Evolutionary conservation across 2,113 vertebrate species (phyloP).

Genomic region (Pteropus alecto): DNA sequence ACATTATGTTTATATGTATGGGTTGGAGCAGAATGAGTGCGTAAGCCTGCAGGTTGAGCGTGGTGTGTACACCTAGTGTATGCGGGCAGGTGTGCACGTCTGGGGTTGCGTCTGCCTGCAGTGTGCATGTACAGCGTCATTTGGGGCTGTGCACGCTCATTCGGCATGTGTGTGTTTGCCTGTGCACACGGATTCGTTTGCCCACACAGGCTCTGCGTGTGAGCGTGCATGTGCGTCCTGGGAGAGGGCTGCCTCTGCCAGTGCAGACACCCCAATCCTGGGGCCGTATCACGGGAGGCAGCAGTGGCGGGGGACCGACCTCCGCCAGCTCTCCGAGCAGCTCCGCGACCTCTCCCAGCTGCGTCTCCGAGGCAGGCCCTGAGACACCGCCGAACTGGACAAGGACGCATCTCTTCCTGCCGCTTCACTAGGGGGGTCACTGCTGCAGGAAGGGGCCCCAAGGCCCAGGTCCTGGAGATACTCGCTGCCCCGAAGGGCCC

Average conservation of each 20-base stretch:
- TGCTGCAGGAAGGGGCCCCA: background rate
- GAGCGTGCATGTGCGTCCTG: fast-evolving
- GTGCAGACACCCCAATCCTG: too few species aligned
- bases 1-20: fast-evolving
- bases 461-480: slow-evolving; percentile 89
- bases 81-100: fast-evolving
- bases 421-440: slow-evolving; percentile 64
- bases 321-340: slow-evolving; percentile 84
- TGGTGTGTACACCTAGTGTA: fast-evolving
- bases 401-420: slow-evolving; percentile 81
- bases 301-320: slow-evolving; percentile 77
- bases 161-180: background rate
- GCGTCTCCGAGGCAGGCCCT: slow-evolving; percentile 87
- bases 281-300: fast-evolving
- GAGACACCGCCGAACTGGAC: slow-evolving; percentile 84
- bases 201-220: background rate
- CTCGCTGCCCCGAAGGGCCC: slow-evolving; percentile 85
- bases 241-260: background rate
- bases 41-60: fast-evolving
- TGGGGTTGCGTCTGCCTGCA: fast-evolving
- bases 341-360: slow-evolving; percentile 91
- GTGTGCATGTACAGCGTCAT: fast-evolving
- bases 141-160: fast-evolving
- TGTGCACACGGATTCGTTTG: fast-evolving
- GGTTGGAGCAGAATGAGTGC: too few species aligned